These are phyloP conservation scores for Conomelus anceps DNA, from an alignment of 2,888 invertebrate species.

Conservation along the genomic window DNA sequence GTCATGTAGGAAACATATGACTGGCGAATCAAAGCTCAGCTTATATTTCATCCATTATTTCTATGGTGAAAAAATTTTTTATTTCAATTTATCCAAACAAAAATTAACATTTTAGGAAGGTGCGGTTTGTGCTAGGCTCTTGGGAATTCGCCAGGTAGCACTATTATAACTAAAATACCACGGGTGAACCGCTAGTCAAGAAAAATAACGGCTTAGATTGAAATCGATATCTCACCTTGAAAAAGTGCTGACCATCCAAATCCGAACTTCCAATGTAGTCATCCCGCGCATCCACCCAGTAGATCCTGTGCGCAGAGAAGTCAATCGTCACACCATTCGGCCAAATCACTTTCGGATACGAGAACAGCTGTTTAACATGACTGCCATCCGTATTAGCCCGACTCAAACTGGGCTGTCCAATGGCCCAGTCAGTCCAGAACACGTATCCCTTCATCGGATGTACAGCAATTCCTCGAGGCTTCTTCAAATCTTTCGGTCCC, in stretches of 20 bases:
- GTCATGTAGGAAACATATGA: too few relatives aligned
- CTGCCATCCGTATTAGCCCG: constrained; percentile 73
- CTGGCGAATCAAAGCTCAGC: too few relatives aligned
- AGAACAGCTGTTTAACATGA: constrained; percentile 57
- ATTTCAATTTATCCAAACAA: too few relatives aligned
- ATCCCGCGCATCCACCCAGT: constrained; percentile 79
- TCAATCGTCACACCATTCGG: constrained; percentile 85
- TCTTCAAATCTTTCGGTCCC: constrained; percentile 55
- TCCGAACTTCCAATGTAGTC: constrained; percentile 75
- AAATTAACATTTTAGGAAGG: too few relatives aligned
- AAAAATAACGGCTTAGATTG: constrained; percentile 43
- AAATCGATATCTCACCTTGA: constrained; percentile 30
- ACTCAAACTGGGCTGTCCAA: constrained; percentile 66
- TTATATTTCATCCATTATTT: too few relatives aligned
- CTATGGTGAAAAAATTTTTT: too few relatives aligned
- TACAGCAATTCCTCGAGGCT: constrained; percentile 74
- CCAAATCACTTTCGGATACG: constrained; percentile 63
- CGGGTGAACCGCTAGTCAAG: constrained; percentile 45
- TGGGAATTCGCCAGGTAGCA: too few relatives aligned
- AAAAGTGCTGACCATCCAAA: constrained; percentile 60
- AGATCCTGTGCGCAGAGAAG: constrained; percentile 69
- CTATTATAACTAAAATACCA: too few relatives aligned
- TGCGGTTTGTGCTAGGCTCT: too few relatives aligned
- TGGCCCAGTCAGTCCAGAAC: constrained; percentile 88
- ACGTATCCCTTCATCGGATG: constrained; percentile 70